Conservation (phyloP, 2,113 vertebrate species). For the Morone chrysops region DNA sequence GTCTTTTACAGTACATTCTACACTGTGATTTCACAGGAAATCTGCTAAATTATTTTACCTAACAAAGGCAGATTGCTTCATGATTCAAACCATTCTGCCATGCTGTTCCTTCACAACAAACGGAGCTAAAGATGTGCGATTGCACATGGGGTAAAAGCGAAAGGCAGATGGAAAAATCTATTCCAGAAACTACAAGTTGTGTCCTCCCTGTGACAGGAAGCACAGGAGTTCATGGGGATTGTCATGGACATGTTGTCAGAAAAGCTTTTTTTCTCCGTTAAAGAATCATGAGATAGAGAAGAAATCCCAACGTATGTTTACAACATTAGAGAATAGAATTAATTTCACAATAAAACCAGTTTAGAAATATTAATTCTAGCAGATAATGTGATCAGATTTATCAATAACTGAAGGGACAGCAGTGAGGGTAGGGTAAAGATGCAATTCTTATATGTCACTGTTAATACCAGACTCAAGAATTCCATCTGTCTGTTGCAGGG, state of each 20-base stretch:
- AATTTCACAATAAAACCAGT: not conserved
- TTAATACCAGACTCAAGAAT: not conserved
- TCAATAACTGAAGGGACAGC: not conserved
- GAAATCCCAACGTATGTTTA: not conserved
- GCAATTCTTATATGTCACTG: not conserved
- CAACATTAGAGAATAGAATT: not conserved
- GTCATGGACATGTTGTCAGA: not conserved
- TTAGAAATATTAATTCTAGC: not conserved
- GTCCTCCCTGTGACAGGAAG: not conserved
- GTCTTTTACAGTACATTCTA: not conserved
- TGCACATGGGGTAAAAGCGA: not conserved
- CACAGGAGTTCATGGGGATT: not conserved
- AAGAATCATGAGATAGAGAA: not conserved
- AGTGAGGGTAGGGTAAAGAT: not conserved
- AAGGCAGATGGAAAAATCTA: not conserved
- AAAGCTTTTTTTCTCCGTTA: not conserved
- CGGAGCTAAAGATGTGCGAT: not conserved
- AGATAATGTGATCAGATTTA: not conserved
- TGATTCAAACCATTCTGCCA: slow-evolving; percentile 23
- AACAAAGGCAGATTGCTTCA: slow-evolving; percentile 21
- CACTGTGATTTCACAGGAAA: slow-evolving; percentile 14
- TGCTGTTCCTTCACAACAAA: slow-evolving; percentile 8
- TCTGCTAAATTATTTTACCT: slow-evolving; percentile 22
- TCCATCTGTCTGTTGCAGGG: not conserved
- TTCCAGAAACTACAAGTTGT: not conserved